Base-by-base conservation (phyloP, 2,113 vertebrate species). In the Rhinopomastus cyanomelas region DNA sequence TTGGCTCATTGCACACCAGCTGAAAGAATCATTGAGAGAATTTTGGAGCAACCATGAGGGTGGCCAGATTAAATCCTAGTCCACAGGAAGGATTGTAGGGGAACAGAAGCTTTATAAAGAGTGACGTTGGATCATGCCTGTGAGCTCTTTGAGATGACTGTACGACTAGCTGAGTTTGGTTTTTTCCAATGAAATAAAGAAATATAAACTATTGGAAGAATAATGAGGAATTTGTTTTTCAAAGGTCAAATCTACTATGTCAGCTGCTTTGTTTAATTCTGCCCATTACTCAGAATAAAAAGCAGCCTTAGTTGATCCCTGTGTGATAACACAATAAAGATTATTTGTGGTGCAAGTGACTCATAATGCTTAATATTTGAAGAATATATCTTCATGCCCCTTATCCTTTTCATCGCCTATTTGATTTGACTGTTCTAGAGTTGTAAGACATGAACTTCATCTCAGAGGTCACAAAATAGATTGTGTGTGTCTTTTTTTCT, bases 311-410 rank as follows among this genome's bases (percentile, higher is more conserved):
- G 39, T 18, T 90, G 82, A 59, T 62, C 81, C 61, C 61, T 37
- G 27, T 18, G 16, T 51, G 72, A 51, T 53, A 59, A 16, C 14
- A 30, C 30, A 64, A 85, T 88, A 39, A 86, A 76, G 67, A 72
- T 93, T 89, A 93, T 94, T 93, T 92, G 52, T 56, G 9, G n/a
- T 80, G 44, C 21, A 60, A 56, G 87, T 79, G 60, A 62, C 55
- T 80, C 37, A 62, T 91, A 89, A 92, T 59, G 59, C 44, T 89
- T 89, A 82, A 76, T 26, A 69, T 82, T 93, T 84, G 37, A 65
- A 76, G 87, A 37, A 72, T 64, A 9, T 22, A 25, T 52, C 60
- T 76, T 27, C 6, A 1, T 74, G 55, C 9, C 44, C 61, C 86
- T 95, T 92, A n/a, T 91, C 64, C 72, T 91, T 92, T 89, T 69